These are phyloP conservation scores for Lethenteron reissneri DNA, from an alignment of 2,113 vertebrate genomes.

Conservation along the genomic window DNA sequence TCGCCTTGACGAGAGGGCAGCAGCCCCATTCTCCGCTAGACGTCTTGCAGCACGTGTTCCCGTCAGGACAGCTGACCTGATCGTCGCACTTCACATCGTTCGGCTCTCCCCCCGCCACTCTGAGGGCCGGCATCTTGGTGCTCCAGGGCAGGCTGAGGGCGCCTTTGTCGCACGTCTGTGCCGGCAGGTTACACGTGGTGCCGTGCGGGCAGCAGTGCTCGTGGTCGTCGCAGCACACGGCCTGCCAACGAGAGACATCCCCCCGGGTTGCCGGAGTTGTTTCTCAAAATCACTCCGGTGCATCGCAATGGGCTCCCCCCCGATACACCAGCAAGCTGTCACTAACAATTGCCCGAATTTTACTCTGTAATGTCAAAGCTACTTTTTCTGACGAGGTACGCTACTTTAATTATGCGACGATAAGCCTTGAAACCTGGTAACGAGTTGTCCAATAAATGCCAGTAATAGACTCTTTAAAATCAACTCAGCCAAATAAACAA, in stretches of 20 bases:
- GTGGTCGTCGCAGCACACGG: conserved; percentile 26
- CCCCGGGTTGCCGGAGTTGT: too few species aligned
- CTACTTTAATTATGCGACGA: too few species aligned
- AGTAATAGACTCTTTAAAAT: too few species aligned
- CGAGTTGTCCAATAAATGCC: too few species aligned
- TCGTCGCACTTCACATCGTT: conserved; percentile 19
- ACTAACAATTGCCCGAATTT: too few species aligned
- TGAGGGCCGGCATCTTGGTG: conserved; percentile 14
- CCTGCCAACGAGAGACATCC: conserved; percentile 13
- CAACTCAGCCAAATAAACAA: too few species aligned
- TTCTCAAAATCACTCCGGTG: too few species aligned
- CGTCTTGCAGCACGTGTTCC: conserved; percentile 27
- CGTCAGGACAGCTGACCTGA: conserved; percentile 18
- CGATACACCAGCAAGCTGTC: too few species aligned
- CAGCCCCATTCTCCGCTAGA: conserved; percentile 27
- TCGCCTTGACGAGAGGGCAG: conserved; percentile 35
- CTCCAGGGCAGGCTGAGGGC: conserved; percentile 15
- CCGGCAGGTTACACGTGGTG: conserved; percentile 21
- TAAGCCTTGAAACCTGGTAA: too few species aligned
- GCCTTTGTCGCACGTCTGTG: conserved; percentile 16
- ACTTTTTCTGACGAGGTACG: too few species aligned
- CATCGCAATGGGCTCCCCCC: too few species aligned
- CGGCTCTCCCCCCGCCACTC: not conserved
- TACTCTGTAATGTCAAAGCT: too few species aligned
- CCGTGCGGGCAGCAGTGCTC: conserved; percentile 28